Conservation (phyloP, 1,140 invertebrate species). For the Drosophila dunni region DNA sequence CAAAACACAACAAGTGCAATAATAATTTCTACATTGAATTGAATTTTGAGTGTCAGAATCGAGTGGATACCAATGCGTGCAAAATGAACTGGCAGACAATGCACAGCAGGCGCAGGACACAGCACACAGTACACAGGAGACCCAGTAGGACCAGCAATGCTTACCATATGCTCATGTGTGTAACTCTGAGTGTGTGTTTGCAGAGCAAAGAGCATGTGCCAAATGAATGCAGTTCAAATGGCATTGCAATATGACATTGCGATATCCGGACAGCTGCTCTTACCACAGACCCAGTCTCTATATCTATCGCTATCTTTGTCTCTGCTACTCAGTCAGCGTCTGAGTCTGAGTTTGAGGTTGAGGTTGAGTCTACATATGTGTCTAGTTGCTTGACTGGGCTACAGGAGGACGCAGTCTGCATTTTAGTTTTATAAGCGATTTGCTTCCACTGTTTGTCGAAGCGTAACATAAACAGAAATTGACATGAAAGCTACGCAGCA, state of each 20-base stretch:
- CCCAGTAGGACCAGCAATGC: constrained; percentile 14
- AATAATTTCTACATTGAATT: constrained; percentile 76
- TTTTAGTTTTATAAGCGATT: constrained; percentile 77
- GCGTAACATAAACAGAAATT: constrained; percentile 74
- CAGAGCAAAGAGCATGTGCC: constrained; percentile 59
- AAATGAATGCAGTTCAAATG: constrained; percentile 73
- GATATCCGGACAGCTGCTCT: constrained; percentile 19
- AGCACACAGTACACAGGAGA: constrained; percentile 20
- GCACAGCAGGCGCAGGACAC: neutral
- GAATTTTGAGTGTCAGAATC: constrained; percentile 65
- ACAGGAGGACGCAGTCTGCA: constrained; percentile 41
- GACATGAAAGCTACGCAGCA: constrained; percentile 59
- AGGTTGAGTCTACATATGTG: neutral
- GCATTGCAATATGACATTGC: constrained; percentile 72
- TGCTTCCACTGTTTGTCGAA: constrained; percentile 65
- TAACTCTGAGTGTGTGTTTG: constrained; percentile 35
- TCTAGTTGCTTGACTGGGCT: neutral
- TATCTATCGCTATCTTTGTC: neutral
- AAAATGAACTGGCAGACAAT: constrained; percentile 45
- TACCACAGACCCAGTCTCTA: neutral
- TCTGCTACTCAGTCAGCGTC: neutral
- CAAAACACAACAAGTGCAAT: constrained; percentile 68
- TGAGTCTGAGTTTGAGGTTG: neutral
- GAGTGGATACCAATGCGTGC: constrained; percentile 62
- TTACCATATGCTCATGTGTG: constrained; percentile 25